Base-by-base conservation (phyloP, 2,797 vertebrate genomes). In the Hypotaenidia philippensis region DNA sequence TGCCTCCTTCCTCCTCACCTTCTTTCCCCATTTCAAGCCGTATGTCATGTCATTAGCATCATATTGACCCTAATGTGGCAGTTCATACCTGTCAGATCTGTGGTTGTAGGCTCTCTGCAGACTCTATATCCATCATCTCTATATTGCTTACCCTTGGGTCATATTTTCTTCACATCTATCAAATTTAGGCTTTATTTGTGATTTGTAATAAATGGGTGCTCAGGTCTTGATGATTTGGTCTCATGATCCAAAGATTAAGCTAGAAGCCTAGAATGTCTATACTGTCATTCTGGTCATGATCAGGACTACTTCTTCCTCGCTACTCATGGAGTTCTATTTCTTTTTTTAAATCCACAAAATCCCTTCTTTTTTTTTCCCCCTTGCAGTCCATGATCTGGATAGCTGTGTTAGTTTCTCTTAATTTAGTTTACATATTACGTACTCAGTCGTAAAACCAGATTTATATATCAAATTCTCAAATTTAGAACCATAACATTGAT, bases 111-210 rank as follows among this genome's bases (percentile, higher is more conserved):
- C 82, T 88, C 47, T 85, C 81, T 90, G 59, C 84, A 70, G 80
- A 10, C 63, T 86, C 76, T 18, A 59, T 89, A 96, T 94, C 87
- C 76, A 90, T 97, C 92, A 88, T 84, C 47, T 71, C 53, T 55
- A 38, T 38, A 34, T 15, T 89, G 50, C 72, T 83, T 93, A 71
- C 79, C 92, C 76, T 72, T 75, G 63, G 72, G 91, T 83, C 65
- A 40, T 88, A 91, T 89, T 96, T 96, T 89, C 82, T 91, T 92
- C 72, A 13, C 57, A 83, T 91, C 76, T 91, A 81, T 94, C 82
- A 96, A 78, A 89, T 94, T 94, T 89, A 66, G 38, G 23, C 59
- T 96, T 83, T 92, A 86, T 94, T 94, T 25, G 10, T 89, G 65
- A 76, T 75, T 93, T 87, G 50, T 52, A 93, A 94, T 81, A 94